Evolutionary conservation across 1,140 invertebrate genomes (phyloP), one percentile per base, ranked within the genome.

Genomic region (Achroia grisella): DNA sequence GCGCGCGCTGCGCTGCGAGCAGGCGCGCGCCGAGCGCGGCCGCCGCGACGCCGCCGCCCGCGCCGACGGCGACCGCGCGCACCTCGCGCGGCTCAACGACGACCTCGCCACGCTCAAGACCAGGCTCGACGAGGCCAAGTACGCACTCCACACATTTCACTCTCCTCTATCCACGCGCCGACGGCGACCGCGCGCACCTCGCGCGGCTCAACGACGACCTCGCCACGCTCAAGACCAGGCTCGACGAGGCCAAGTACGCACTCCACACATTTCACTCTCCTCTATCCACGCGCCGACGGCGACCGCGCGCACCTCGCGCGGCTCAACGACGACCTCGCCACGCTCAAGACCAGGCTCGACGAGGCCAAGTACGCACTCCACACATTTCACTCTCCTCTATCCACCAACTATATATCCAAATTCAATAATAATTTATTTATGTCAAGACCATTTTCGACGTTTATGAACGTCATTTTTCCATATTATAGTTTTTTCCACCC

Each of bases 131-230:
- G 93, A 94, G 63, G 82, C 89, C 0, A 93, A 89, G 89, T 91
- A 59, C 71, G 78, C 70, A 17, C 10, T n/a, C 6, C 17, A 23
- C 17, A 23, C 6, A 23, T n/a, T n/a, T n/a, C n/a, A n/a, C n/a
- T n/a, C n/a, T n/a, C n/a, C n/a, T n/a, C n/a, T n/a, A n/a, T n/a
- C n/a, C 89, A 4, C 86, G 90, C 0, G 87, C 89, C 10, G 94
- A 95, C 31, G 92, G 94, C 52, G 93, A 94, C 61, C 81, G 93
- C 9, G 88, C 81, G 5, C 88, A 75, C 23, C 89, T 91, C 11
- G 93, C 92, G 53, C 91, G 92, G 64, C 79, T 94, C 2, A 92
- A 93, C 35, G 93, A 94, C 47, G 93, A 94, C 62, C 70, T 94
- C 1, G 90, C 89, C 32, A 89, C 90, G 12, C 57, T 90, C 13